Conservation (phyloP, 2,797 vertebrate genomes). For the Pyrocephalus nanus region DNA sequence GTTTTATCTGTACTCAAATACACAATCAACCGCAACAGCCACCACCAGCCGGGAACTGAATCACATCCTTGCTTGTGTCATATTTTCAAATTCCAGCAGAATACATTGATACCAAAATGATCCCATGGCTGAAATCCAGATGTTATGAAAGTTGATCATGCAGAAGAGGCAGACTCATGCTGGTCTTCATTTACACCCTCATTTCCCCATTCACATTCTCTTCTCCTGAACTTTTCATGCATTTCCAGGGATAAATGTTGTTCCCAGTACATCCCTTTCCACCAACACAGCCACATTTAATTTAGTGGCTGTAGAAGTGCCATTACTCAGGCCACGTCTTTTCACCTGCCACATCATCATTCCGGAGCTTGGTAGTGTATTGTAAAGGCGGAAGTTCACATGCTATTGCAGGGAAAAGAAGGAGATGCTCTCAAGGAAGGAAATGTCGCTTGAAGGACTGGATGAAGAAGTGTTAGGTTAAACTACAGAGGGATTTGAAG, state of each 20-base stretch:
- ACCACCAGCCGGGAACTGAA: background rate
- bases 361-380: background rate
- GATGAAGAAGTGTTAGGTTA: background rate
- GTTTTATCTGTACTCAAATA: conserved; percentile 31
- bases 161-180: background rate
- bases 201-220: background rate
- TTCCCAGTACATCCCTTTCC: background rate
- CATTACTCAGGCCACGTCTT: background rate
- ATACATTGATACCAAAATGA: background rate
- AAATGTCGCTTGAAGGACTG: background rate
- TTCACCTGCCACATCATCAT: background rate
- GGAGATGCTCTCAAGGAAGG: background rate
- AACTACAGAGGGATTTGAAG: background rate
- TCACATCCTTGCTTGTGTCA: background rate
- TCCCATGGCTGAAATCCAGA: background rate
- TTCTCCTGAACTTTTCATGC: background rate
- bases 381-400: background rate
- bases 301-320: background rate
- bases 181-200: background rate
- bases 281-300: background rate
- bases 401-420: background rate
- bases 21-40: background rate
- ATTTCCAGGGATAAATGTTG: background rate
- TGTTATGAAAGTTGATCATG: background rate
- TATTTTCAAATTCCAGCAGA: background rate